These are phyloP conservation scores for Ondatra zibethicus DNA, from an alignment of 2,113 vertebrate genomes.

Conservation along the genomic window DNA sequence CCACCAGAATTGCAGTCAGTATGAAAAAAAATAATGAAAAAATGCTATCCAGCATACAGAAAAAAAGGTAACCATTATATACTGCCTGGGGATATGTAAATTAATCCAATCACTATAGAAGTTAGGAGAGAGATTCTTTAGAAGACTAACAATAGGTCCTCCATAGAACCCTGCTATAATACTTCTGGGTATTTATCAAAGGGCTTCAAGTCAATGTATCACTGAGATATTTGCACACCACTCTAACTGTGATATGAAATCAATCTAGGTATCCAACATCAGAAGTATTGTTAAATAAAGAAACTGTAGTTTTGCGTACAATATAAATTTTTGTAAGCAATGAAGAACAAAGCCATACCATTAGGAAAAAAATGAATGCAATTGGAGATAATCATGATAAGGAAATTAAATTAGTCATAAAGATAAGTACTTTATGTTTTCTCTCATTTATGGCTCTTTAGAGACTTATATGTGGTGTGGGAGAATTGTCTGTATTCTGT, in stretches of 20 bases:
- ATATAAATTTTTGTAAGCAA: background rate
- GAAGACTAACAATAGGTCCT: background rate
- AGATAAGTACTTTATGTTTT: background rate
- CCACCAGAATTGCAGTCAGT: background rate
- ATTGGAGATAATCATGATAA: background rate
- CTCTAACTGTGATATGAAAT: background rate
- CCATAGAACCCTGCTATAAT: background rate
- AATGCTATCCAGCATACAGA: background rate
- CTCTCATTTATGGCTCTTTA: background rate
- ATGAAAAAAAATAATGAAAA: background rate
- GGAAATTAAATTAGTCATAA: background rate
- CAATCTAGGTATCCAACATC: background rate
- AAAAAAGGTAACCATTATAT: background rate
- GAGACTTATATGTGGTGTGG: background rate
- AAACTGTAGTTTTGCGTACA: background rate
- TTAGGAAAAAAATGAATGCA: background rate
- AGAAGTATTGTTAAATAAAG: background rate
- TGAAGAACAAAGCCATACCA: background rate
- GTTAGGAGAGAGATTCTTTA: background rate
- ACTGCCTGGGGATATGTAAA: background rate
- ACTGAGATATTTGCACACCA: background rate
- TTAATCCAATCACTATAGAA: background rate
- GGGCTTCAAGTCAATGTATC: background rate
- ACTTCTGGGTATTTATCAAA: background rate
- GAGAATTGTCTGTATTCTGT: too few species aligned